Evolutionary conservation across 2,888 invertebrate species (phyloP).

Genomic region (Magallana nippona): DNA sequence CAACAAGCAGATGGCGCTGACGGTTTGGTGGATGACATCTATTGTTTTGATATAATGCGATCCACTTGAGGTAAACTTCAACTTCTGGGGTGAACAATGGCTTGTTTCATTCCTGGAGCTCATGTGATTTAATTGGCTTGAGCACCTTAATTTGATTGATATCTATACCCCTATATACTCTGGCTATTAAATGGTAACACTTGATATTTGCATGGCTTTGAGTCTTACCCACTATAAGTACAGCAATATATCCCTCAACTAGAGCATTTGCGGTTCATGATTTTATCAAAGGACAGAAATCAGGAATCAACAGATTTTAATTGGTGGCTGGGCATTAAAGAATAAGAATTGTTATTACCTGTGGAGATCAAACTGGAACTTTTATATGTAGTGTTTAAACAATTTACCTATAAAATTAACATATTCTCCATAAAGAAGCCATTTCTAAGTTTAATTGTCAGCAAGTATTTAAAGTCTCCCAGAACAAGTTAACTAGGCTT

Average conservation of each 20-base stretch:
- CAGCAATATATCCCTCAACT: neutral
- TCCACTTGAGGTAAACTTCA: slow-evolving; percentile 12
- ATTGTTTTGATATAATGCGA: neutral
- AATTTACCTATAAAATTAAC: slow-evolving; percentile 32
- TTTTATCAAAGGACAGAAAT: slow-evolving; percentile 14
- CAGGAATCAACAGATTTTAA: slow-evolving; percentile 9
- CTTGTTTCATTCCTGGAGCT: slow-evolving; percentile 2
- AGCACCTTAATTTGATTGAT: slow-evolving; percentile 9
- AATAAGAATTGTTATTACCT: neutral
- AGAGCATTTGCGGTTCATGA: neutral
- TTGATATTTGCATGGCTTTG: neutral
- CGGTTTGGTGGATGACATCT: neutral
- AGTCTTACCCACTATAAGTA: neutral
- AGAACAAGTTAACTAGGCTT: neutral
- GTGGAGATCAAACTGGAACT: neutral
- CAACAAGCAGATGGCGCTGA: neutral
- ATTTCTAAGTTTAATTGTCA: slow-evolving; percentile 24
- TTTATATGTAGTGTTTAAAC: slow-evolving; percentile 8
- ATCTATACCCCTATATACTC: neutral
- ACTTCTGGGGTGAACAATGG: neutral
- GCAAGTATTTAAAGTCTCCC: slow-evolving; percentile 16
- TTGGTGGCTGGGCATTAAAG: neutral
- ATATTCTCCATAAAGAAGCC: slow-evolving; percentile 15
- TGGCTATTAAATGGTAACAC: slow-evolving; percentile 8
- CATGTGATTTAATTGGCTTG: slow-evolving; percentile 1